phyloP scores from a whole-genome alignment of 2,888 invertebrate genomes.

The Melanchra persicariae region DNA sequence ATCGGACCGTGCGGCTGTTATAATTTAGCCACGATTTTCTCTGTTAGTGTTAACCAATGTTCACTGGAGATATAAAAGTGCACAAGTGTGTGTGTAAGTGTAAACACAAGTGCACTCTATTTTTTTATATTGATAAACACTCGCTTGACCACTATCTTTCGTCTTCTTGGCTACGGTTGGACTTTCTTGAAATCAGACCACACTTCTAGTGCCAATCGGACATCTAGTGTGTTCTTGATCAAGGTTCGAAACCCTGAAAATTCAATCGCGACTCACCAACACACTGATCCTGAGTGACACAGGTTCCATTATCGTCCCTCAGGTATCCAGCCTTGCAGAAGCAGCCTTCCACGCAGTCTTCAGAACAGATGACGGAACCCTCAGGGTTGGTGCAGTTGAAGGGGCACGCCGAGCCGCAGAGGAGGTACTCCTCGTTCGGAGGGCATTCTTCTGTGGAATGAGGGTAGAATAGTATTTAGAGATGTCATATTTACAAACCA shows the following conservation, averaged over 20 bases:
- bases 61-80: no score
- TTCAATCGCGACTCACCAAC: conserved; percentile 58
- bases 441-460: conserved; percentile 82
- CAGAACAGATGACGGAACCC: conserved; percentile 76
- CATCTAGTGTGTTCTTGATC: no score
- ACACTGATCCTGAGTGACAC: conserved; percentile 81
- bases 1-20: no score
- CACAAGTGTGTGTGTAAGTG: no score
- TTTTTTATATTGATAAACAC: no score
- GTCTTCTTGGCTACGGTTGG: no score
- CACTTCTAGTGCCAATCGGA: no score
- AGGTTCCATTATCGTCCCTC: conserved; percentile 82
- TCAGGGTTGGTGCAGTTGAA: conserved; percentile 82
- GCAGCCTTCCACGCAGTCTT: conserved; percentile 84
- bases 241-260: background rate
- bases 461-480: background rate
- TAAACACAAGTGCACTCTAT: no score
- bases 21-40: no score
- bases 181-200: no score
- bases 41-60: no score
- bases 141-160: no score
- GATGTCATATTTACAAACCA: background rate
- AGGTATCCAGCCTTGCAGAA: conserved; percentile 84
- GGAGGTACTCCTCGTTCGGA: conserved; percentile 83
- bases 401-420: conserved; percentile 84